Percentiles rank a stretch among this genome's conserved stretches.
These are phyloP conservation scores for Carposina sasakii DNA, from an alignment of 1,140 invertebrate genomes.

Conservation along the genomic window DNA sequence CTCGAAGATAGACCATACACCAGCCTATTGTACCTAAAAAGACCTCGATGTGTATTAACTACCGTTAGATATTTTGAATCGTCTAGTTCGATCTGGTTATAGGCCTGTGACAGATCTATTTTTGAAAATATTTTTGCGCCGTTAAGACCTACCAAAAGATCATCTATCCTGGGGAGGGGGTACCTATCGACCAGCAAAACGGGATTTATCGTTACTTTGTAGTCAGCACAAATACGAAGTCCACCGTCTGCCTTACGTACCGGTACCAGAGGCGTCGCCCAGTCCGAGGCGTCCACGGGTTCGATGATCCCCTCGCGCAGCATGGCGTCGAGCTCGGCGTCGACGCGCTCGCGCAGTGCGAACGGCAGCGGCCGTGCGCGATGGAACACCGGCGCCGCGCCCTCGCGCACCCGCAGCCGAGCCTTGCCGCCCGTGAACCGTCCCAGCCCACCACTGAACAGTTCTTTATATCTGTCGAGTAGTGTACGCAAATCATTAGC, in stretches of 20 bases:
- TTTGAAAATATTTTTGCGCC: conserved; percentile 30
- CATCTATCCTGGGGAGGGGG: conserved; percentile 14
- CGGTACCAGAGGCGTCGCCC: conserved; percentile 29
- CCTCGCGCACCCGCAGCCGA: too few relatives aligned
- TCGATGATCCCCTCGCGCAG: too few relatives aligned
- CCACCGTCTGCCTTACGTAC: conserved; percentile 25
- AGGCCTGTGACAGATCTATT: conserved; percentile 28
- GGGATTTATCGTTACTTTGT: conserved; percentile 27
- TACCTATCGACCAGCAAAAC: conserved; percentile 16
- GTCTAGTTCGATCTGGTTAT: conserved; percentile 20
- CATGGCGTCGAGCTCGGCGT: too few relatives aligned
- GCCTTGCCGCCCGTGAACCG: too few relatives aligned
- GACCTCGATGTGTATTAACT: conserved; percentile 35
- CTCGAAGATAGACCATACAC: background rate
- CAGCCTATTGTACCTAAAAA: conserved; percentile 32
- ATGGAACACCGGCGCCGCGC: background rate
- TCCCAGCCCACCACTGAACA: too few relatives aligned
- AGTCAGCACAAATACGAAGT: conserved; percentile 25
- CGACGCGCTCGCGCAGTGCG: too few relatives aligned
- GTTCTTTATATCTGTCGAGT: too few relatives aligned
- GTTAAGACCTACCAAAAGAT: conserved; percentile 9
- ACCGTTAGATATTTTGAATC: conserved; percentile 26
- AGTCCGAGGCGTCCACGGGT: conserved; percentile 23
- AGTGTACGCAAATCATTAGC: too few relatives aligned
- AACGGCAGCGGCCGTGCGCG: background rate